Conservation (phyloP, 2,113 vertebrate species). For the Oreotragus oreotragus region DNA sequence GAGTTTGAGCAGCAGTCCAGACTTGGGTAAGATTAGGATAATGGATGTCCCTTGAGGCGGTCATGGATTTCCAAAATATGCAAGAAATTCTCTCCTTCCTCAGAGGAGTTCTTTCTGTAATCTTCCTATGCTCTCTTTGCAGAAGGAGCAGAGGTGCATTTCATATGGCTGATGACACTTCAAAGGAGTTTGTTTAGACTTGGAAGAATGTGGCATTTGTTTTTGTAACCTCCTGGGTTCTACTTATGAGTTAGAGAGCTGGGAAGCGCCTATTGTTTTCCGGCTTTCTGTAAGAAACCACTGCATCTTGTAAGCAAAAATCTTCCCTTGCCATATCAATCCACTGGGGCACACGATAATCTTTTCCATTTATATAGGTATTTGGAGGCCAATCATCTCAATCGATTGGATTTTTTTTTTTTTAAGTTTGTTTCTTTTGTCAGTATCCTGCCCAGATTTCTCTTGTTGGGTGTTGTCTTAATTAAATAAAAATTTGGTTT, state of each 20-base stretch:
- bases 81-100: background rate
- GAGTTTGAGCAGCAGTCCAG: background rate
- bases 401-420: slow-evolving; percentile 45
- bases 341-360: background rate
- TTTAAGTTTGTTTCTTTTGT: slow-evolving; percentile 68
- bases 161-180: slow-evolving; percentile 46
- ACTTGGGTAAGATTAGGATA: background rate
- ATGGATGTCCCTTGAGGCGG: background rate
- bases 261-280: slow-evolving; percentile 47
- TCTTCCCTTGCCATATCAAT: background rate
- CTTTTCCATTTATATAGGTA: background rate
- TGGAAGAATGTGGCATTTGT: slow-evolving; percentile 52
- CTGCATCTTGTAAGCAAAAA: slow-evolving; percentile 25
- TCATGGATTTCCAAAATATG: slow-evolving; percentile 6
- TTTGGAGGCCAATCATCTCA: slow-evolving; percentile 65
- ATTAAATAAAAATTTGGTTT: slow-evolving; percentile 78
- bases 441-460: slow-evolving; percentile 73
- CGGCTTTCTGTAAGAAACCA: slow-evolving; percentile 47
- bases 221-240: slow-evolving; percentile 59
- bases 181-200: slow-evolving; percentile 52
- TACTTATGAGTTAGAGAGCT: slow-evolving; percentile 28
- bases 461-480: slow-evolving; percentile 69
- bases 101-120: background rate
- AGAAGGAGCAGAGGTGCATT: slow-evolving; percentile 25
- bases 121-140: background rate